These are phyloP conservation scores for Alethe castanea DNA, from an alignment of 2,113 vertebrate species.

Conservation along the genomic window DNA sequence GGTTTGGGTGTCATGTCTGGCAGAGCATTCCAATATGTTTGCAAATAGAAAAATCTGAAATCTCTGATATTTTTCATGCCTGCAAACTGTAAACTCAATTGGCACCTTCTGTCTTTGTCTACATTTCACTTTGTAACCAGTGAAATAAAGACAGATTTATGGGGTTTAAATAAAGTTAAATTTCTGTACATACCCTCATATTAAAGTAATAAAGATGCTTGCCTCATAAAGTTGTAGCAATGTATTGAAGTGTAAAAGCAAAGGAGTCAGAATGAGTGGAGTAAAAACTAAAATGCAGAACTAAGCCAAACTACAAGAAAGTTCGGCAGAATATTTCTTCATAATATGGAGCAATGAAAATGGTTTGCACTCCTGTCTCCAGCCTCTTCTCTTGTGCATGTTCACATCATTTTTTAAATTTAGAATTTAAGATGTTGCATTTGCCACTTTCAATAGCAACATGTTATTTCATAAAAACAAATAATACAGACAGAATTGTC, in stretches of 20 bases:
- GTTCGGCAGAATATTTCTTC: not conserved
- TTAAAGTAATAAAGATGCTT: conserved; percentile 1
- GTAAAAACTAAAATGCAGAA: conserved; percentile 5
- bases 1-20: conserved; percentile 46
- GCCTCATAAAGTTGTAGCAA: not conserved
- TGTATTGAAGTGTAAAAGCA: not conserved
- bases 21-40: conserved; percentile 16
- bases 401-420: not conserved
- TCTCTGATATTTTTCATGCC: not conserved
- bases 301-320: conserved; percentile 8
- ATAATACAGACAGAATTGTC: not conserved
- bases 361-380: not conserved
- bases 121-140: not conserved
- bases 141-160: conserved; percentile 42
- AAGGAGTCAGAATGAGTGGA: not conserved
- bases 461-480: not conserved
- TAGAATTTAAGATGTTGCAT: not conserved
- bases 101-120: not conserved
- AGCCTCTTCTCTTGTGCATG: not conserved
- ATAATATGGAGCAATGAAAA: not conserved
- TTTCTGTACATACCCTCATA: not conserved
- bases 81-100: not conserved
- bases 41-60: conserved; percentile 32
- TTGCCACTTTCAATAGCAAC: not conserved
- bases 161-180: not conserved